Conservation (phyloP, 1,140 invertebrate genomes). For the Diorhabda carinulata region DNA sequence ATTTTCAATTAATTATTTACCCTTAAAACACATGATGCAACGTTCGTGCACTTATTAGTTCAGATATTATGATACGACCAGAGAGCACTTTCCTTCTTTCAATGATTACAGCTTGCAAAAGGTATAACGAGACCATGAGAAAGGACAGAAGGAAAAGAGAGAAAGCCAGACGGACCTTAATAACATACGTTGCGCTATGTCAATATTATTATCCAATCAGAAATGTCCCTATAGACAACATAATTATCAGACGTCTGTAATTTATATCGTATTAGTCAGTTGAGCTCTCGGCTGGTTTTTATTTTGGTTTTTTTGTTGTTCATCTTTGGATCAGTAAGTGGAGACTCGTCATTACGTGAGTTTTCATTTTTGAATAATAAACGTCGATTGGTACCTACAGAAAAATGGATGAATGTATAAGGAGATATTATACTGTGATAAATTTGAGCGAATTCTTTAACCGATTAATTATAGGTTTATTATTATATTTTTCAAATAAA, state of each 20-base stretch:
- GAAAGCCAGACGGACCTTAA: constrained; percentile 39
- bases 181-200: constrained; percentile 46
- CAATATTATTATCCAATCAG: constrained; percentile 49
- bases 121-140: not conserved
- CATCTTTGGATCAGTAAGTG: too few relatives aligned
- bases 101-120: constrained; percentile 39
- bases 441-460: too few relatives aligned
- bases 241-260: constrained; percentile 45
- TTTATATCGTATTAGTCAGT: constrained; percentile 48
- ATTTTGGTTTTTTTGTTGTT: not conserved
- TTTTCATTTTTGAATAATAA: too few relatives aligned
- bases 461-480: too few relatives aligned
- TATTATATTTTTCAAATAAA: too few relatives aligned
- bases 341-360: too few relatives aligned
- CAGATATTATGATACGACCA: not conserved
- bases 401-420: too few relatives aligned
- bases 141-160: not conserved
- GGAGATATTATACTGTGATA: too few relatives aligned
- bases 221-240: constrained; percentile 47
- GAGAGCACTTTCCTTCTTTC: constrained; percentile 20
- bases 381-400: too few relatives aligned
- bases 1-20: too few relatives aligned
- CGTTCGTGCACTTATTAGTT: too few relatives aligned
- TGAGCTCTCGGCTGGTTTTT: constrained; percentile 27
- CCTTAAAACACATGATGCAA: too few relatives aligned